Conservation (phyloP, 1,140 invertebrate species). For the Monomorium pharaonis region DNA sequence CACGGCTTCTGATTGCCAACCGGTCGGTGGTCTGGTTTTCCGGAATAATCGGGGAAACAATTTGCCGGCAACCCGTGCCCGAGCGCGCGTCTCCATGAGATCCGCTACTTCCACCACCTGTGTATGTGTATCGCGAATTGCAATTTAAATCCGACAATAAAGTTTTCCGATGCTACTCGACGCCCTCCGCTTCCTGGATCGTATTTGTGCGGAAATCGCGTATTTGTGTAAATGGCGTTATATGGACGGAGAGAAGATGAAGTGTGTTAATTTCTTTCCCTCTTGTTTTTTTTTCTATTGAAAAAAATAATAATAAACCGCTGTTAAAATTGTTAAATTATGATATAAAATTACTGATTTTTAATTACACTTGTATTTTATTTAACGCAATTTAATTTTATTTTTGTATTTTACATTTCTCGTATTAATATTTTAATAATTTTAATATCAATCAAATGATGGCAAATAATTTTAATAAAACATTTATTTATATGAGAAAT, state of each 20-base stretch:
- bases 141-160: conserved; percentile 61
- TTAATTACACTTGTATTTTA: neutral
- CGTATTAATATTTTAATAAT: conserved; percentile 12
- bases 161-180: conserved; percentile 48
- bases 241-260: neutral
- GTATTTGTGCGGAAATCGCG: conserved; percentile 10
- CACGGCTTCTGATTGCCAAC: conserved; percentile 58
- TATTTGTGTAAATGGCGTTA: neutral
- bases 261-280: neutral
- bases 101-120: neutral
- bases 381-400: neutral
- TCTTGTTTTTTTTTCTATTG: neutral
- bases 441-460: neutral
- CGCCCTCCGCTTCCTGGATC: neutral
- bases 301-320: neutral
- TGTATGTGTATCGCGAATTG: conserved; percentile 3
- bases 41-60: conserved; percentile 60
- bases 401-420: conserved; percentile 9
- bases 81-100: conserved; percentile 9
- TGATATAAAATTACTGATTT: neutral
- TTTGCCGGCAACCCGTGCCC: conserved; percentile 42
- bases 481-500: conserved; percentile 16
- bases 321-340: neutral
- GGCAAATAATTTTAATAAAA: conserved; percentile 21
- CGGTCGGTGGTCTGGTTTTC: conserved; percentile 52